A percentile compares a stretch with the other conserved stretches of the same genome.
These are phyloP conservation scores for Heliconius ismenius DNA, from an alignment of 2,888 invertebrate species.

Conservation along the genomic window DNA sequence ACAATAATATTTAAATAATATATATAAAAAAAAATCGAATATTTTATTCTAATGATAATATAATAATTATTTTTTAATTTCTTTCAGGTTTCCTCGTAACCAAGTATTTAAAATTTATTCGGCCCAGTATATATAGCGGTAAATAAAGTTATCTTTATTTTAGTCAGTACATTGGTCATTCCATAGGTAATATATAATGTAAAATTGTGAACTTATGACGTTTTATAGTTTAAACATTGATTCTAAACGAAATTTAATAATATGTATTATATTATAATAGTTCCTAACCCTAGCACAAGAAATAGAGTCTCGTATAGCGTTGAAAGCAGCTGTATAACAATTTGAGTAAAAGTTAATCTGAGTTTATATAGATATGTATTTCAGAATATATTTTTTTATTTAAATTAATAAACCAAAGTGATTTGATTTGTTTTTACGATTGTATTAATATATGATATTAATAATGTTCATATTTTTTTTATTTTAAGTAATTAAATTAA, in stretches of 20 bases:
- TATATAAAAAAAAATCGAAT: no score
- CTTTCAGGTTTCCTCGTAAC: slow-evolving; percentile 11
- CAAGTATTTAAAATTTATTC: slow-evolving; percentile 19
- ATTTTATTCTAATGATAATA: neutral
- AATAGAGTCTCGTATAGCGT: slow-evolving; percentile 1
- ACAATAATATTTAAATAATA: no score
- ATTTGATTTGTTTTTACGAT: neutral
- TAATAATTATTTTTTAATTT: neutral
- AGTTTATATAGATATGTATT: neutral
- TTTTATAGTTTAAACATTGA: slow-evolving; percentile 5
- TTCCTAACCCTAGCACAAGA: slow-evolving; percentile 33
- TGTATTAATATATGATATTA: neutral
- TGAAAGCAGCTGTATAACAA: neutral
- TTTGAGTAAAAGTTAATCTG: neutral
- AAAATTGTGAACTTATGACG: slow-evolving; percentile 6
- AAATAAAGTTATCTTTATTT: slow-evolving; percentile 7
- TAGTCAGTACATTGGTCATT: slow-evolving; percentile 13
- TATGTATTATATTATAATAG: slow-evolving; percentile 22
- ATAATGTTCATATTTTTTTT: neutral
- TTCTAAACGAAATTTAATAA: neutral
- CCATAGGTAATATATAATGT: slow-evolving; percentile 6
- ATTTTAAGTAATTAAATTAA: neutral
- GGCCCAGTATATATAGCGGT: slow-evolving; percentile 9
- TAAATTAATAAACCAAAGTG: slow-evolving; percentile 7
- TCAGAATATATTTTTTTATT: slow-evolving; percentile 6